Evolutionary conservation across 2,888 invertebrate genomes (phyloP).

Genomic region (Hypsopygia costalis): DNA sequence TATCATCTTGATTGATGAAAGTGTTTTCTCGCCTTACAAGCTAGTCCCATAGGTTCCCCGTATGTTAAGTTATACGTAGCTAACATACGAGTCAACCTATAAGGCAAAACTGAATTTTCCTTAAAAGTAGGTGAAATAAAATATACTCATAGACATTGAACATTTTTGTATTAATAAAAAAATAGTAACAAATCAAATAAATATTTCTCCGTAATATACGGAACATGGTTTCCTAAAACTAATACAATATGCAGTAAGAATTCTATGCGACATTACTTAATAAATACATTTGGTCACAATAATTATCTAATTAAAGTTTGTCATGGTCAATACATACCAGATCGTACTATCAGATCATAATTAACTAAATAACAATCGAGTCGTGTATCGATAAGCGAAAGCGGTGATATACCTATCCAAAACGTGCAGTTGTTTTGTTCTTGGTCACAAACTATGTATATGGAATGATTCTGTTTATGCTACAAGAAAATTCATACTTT

Average conservation of each 20-base stretch:
- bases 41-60: no score
- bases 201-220: constrained; percentile 73
- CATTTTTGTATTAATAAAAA: constrained; percentile 46
- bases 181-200: constrained; percentile 62
- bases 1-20: no score
- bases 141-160: constrained; percentile 21
- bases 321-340: constrained; percentile 50
- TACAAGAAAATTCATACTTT: no score
- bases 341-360: constrained; percentile 19
- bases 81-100: no score
- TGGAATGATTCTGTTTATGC: no score
- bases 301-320: constrained; percentile 40
- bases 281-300: constrained; percentile 49
- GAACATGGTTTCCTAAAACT: constrained; percentile 30
- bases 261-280: constrained; percentile 32
- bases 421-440: no score
- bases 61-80: no score
- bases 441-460: no score
- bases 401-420: no score
- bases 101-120: background rate
- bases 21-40: no score
- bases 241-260: constrained; percentile 22
- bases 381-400: no score
- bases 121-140: constrained; percentile 16
- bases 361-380: background rate